These are phyloP conservation scores for Idaea biselata DNA, from an alignment of 2,888 invertebrate genomes.

Conservation along the genomic window DNA sequence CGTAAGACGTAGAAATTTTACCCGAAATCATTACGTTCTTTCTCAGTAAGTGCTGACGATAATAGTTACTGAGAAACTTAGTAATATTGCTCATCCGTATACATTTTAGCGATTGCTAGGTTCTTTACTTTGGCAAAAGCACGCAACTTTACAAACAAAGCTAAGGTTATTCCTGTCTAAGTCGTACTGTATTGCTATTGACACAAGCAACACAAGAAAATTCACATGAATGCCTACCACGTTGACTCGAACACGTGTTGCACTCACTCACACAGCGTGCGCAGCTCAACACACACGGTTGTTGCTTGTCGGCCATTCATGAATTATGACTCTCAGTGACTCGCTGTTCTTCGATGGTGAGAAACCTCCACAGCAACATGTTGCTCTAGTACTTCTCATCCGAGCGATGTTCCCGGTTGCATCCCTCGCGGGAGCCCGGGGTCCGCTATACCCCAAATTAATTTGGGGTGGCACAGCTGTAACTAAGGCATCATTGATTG, in stretches of 20 bases:
- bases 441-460: too few species aligned
- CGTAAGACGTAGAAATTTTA: too few species aligned
- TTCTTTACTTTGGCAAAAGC: conserved; percentile 1
- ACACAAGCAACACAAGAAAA: conserved; percentile 77
- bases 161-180: conserved; percentile 68
- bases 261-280: conserved; percentile 42
- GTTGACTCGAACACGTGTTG: conserved; percentile 70
- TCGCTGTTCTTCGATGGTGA: conserved; percentile 46
- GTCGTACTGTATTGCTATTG: conserved; percentile 62
- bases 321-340: conserved; percentile 38
- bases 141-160: conserved; percentile 65
- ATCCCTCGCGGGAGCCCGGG: too few species aligned
- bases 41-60: too few species aligned
- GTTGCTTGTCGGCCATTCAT: conserved; percentile 58
- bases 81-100: neutral
- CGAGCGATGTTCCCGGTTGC: too few species aligned
- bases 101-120: neutral
- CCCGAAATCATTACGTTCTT: too few species aligned
- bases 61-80: too few species aligned
- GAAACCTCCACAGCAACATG: conserved; percentile 25
- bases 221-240: conserved; percentile 77
- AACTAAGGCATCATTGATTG: too few species aligned
- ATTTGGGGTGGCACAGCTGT: too few species aligned
- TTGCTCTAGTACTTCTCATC: neutral
- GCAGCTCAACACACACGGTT: conserved; percentile 50